Conservation (phyloP, 2,113 vertebrate species). For the Misgurnus anguillicaudatus region DNA sequence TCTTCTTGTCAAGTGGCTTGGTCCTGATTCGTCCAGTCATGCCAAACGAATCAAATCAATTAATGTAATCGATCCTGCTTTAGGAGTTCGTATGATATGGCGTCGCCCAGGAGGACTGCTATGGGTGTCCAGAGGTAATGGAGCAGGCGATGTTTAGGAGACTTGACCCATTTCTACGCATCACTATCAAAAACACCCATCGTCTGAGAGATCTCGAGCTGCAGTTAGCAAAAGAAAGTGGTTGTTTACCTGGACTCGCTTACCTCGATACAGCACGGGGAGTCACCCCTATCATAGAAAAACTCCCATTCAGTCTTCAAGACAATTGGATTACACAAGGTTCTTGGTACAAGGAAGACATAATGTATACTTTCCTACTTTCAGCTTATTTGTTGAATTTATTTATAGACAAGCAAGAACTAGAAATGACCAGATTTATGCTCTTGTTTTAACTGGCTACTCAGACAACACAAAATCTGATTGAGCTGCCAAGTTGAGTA, state of each 20-base stretch:
- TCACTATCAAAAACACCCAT: conserved; percentile 24
- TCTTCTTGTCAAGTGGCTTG: conserved; percentile 35
- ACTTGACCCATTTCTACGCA: conserved; percentile 3
- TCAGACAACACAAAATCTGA: background rate
- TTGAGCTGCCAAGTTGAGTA: background rate
- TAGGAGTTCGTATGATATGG: conserved; percentile 21
- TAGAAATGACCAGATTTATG: no score
- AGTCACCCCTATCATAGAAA: conserved; percentile 24
- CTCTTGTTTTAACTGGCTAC: background rate
- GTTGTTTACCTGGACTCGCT: conserved; percentile 9
- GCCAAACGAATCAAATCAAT: conserved; percentile 29
- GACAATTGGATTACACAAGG: conserved; percentile 19
- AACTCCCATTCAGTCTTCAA: background rate
- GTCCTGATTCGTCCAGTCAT: conserved; percentile 27
- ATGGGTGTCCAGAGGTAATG: conserved; percentile 15
- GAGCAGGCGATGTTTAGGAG: conserved; percentile 7
- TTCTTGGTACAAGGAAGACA: background rate
- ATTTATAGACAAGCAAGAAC: no score
- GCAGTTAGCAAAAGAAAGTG: conserved; percentile 4
- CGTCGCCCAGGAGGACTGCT: conserved; percentile 32
- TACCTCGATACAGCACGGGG: background rate
- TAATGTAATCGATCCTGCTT: background rate
- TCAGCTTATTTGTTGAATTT: no score
- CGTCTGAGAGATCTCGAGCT: conserved; percentile 28
- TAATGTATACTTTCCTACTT: no score